These are phyloP conservation scores for Lacerta agilis DNA, from an alignment of 2,797 vertebrate species.

Conservation along the genomic window DNA sequence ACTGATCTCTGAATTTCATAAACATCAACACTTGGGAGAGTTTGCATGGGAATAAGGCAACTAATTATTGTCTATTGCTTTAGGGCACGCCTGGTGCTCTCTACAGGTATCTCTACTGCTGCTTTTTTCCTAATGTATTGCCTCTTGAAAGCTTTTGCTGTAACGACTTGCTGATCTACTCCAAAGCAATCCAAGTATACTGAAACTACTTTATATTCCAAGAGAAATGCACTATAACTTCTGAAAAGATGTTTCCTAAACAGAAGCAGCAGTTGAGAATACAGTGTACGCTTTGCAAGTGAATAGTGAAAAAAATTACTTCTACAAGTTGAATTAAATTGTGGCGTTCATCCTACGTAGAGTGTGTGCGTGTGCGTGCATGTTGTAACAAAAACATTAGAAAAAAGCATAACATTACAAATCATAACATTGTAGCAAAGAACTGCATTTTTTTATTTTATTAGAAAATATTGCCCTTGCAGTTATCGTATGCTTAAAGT, in stretches of 20 bases:
- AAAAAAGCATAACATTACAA: not conserved
- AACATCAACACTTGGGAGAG: constrained; percentile 63
- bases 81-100: constrained; percentile 79
- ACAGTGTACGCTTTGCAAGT: not conserved
- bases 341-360: constrained; percentile 18
- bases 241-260: constrained; percentile 47
- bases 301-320: constrained; percentile 37
- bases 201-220: constrained; percentile 61
- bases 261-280: constrained; percentile 50
- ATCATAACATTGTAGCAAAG: not conserved
- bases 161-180: constrained; percentile 59
- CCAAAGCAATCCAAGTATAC: constrained; percentile 60
- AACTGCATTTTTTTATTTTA: not conserved
- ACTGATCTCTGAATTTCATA: constrained; percentile 75
- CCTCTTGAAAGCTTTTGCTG: constrained; percentile 67
- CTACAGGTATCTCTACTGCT: constrained; percentile 74
- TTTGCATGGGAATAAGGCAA: constrained; percentile 73
- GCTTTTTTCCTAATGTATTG: constrained; percentile 68
- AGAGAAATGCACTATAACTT: constrained; percentile 49
- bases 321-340: constrained; percentile 46
- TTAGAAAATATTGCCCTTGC: not conserved
- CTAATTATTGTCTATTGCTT: constrained; percentile 82
- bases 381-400: constrained; percentile 37
- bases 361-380: not conserved
- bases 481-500: not conserved